Conservation (phyloP, 2,113 vertebrate genomes). For the Nesogale talazaci region DNA sequence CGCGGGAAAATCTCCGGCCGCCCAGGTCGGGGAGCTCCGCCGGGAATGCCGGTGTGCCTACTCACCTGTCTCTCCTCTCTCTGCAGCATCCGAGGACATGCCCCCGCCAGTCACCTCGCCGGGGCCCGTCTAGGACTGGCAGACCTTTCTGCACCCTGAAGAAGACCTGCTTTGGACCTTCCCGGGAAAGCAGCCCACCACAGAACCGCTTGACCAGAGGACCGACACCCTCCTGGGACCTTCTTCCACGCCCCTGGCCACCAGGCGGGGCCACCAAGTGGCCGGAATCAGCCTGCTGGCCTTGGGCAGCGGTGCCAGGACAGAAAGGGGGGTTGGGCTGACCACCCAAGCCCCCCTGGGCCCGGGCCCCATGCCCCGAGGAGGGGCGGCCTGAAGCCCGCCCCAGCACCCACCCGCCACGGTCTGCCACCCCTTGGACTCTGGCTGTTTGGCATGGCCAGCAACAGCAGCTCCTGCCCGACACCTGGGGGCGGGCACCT, state of each 20-base stretch:
- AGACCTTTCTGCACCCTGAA: conserved; percentile 37
- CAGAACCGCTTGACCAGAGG: conserved; percentile 55
- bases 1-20: conserved; percentile 71
- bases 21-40: conserved; percentile 77
- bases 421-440: conserved; percentile 59
- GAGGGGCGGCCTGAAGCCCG: conserved; percentile 75
- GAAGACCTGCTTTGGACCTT: conserved; percentile 66
- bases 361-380: conserved; percentile 74
- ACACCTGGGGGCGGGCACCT: conserved; percentile 91
- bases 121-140: conserved; percentile 54
- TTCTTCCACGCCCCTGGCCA: conserved; percentile 63
- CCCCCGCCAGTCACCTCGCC: conserved; percentile 16
- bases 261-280: conserved; percentile 40
- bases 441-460: conserved; percentile 90
- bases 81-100: conserved; percentile 74
- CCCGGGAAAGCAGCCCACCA: conserved; percentile 52
- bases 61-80: conserved; percentile 78
- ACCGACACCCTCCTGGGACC: conserved; percentile 69
- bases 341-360: conserved; percentile 68
- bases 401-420: conserved; percentile 34
- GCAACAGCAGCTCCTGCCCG: conserved; percentile 95
- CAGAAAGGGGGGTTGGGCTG: conserved; percentile 49
- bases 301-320: conserved; percentile 59
- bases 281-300: neutral
- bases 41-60: conserved; percentile 79